Evolutionary conservation across 2,888 invertebrate genomes (phyloP), one percentile per base, ranked within the genome.

Genomic region (Eristalinus aeneus): DNA sequence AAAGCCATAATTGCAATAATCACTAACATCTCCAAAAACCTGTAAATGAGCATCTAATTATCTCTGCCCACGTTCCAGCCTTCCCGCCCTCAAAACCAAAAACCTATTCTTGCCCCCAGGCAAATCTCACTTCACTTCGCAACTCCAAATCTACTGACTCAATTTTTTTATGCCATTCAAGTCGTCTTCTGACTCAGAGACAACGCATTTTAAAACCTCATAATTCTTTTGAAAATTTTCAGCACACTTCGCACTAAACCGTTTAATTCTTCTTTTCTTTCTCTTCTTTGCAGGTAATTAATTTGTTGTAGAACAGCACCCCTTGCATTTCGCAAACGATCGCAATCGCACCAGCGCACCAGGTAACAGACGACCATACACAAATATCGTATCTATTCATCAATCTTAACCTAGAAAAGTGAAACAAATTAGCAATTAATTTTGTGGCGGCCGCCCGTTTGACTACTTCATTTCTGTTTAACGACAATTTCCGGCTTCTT

Each of bases 201-300:
- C 46, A 46, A 16, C 46, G 6, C 16, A 5, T 0, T 22, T 34
- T 71, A 72, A 65, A 67, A 1, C 53, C 36, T 53, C 71, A 78
- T 69, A 84, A 84, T 78, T 84, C 78, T 34, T 69, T 16, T 71
- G 69, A 54, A 79, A 65, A 8, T 16, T 20, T 78, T 67, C 72
- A 64, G 68, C 64, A 83, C 71, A 73, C 61, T 63, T 65, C n/a
- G 16, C 46, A 56, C 71, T 67, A 68, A 83, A 79, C 53, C 60
- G 11, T 12, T 31, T 60, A 20, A 27, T 27, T 20, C 64, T 11
- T 34, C 10, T 53, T 32, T 39, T 12, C 73, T 12, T 84, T 34
- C 71, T 80, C 67, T 85, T 81, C 68, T 85, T 85, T 81, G 46
- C 85, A 85, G 85, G 85, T 85, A 85, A 85, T 85, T 81, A 81